Conservation (phyloP, 2,113 vertebrate genomes). For the Sus scrofa region DNA sequence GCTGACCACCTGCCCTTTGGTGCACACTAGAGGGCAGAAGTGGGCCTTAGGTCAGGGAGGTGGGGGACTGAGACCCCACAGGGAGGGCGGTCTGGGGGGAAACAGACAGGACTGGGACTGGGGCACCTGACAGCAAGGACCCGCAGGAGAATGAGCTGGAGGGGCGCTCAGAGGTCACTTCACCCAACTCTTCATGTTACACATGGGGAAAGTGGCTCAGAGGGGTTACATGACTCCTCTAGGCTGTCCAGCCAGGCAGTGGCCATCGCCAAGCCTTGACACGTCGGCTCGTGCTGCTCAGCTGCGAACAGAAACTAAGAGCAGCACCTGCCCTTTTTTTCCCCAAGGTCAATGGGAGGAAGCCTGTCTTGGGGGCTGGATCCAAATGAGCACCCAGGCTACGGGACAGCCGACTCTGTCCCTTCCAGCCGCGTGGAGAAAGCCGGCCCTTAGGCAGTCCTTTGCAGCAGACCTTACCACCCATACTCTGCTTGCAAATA, state of each 20-base stretch:
- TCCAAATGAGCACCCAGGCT: not conserved
- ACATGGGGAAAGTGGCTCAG: not conserved
- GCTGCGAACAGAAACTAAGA: not conserved
- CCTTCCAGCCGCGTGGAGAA: not conserved
- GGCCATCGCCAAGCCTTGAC: not conserved
- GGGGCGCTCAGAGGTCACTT: not conserved
- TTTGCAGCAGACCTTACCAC: not conserved
- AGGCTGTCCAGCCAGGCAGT: not conserved
- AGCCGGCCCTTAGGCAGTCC: not conserved
- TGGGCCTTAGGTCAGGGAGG: not conserved
- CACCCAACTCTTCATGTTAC: not conserved
- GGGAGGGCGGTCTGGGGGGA: not conserved
- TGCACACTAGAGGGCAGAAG: slow-evolving; percentile 90
- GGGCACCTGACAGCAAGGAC: not conserved
- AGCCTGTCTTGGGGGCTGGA: not conserved
- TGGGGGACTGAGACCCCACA: not conserved
- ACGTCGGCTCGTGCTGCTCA: not conserved
- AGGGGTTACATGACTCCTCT: not conserved
- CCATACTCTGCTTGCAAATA: not conserved
- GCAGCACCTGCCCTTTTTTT: not conserved
- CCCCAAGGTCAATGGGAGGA: not conserved
- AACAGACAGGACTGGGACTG: not conserved
- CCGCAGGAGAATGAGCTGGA: not conserved
- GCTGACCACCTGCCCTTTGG: slow-evolving; percentile 95
- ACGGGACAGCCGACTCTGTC: not conserved